Evolutionary conservation across 2,797 vertebrate genomes (phyloP).

Genomic region (Pseudopleuronectes americanus): DNA sequence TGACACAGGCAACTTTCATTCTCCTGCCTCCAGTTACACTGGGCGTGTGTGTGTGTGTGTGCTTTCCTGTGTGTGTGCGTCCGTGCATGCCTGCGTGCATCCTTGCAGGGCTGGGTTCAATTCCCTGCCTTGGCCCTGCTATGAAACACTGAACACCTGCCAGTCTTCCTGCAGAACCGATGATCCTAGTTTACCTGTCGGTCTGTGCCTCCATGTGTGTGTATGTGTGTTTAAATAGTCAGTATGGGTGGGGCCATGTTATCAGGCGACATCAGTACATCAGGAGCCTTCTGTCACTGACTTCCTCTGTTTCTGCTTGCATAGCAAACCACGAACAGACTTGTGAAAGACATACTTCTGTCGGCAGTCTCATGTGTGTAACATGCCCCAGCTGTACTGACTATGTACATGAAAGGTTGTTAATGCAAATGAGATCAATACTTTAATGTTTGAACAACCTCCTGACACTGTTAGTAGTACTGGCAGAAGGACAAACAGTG

Average conservation of each 20-base stretch:
- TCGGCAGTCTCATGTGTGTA: conserved; percentile 6
- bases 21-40: conserved; percentile 72
- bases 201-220: neutral
- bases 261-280: conserved; percentile 43
- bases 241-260: conserved; percentile 16
- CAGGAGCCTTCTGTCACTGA: conserved; percentile 29
- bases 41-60: neutral
- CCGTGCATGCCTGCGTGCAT: conserved; percentile 20
- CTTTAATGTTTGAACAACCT: neutral
- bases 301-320: conserved; percentile 69
- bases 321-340: conserved; percentile 32
- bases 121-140: conserved; percentile 64
- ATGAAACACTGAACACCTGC: conserved; percentile 44
- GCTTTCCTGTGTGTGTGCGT: conserved; percentile 10
- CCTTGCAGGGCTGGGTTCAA: conserved; percentile 51
- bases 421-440: neutral
- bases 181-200: conserved; percentile 6
- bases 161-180: conserved; percentile 17
- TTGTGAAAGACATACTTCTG: conserved; percentile 24
- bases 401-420: no score
- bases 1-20: conserved; percentile 70
- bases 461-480: neutral
- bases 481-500: conserved; percentile 3
- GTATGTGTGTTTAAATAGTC: neutral
- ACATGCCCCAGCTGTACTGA: neutral